Evolutionary conservation across 2,888 invertebrate genomes (phyloP), one percentile per base, ranked within the genome.

Genomic region (Rhagonycha fulva): DNA sequence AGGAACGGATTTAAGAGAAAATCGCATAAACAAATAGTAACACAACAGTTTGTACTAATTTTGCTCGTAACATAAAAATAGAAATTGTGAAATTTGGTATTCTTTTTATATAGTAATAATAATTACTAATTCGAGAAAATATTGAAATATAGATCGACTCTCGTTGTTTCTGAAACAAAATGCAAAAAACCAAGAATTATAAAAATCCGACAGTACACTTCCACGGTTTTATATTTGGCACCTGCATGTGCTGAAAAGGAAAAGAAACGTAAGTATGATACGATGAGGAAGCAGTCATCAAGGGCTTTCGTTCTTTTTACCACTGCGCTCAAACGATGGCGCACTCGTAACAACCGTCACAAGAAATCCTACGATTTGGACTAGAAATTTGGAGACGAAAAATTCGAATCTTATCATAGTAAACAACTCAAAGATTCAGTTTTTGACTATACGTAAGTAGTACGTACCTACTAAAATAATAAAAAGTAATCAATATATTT

Each of bases 1-100:
- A 83, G 83, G 81, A 79, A 82, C 83, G 83, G 79, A 83, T 80
- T 79, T 76, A 62, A 71, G 63, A 68, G 60, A 70, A 76, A 74
- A 76, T n/a, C 47, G 47, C n/a, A 26, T 26, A 47, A 47, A 47
- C 47, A 47, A 47, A 47, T n/a, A 47, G n/a, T 47, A 47, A 7
- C 12, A 47, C 47, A n/a, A 47, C 47, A 5, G n/a, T 47, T 47
- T 47, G 47, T 47, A 47, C n/a, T 47, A 47, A 47, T 47, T 47
- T 47, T n/a, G n/a, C 7, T 47, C n/a, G n/a, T 47, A 9, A 7
- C 47, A 47, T 47, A 47, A 47, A 47, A 47, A 47, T 47, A 47
- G 47, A 47, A 47, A 47, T 47, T 28, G 28, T 9, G 28, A 28
- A 9, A 0, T 47, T n/a, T n/a, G n/a, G n/a, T 7, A 2, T n/a